Evolutionary conservation across 2,797 vertebrate species (phyloP), one percentile per base, ranked within the genome.

Genomic region (Gallirallus australis): DNA sequence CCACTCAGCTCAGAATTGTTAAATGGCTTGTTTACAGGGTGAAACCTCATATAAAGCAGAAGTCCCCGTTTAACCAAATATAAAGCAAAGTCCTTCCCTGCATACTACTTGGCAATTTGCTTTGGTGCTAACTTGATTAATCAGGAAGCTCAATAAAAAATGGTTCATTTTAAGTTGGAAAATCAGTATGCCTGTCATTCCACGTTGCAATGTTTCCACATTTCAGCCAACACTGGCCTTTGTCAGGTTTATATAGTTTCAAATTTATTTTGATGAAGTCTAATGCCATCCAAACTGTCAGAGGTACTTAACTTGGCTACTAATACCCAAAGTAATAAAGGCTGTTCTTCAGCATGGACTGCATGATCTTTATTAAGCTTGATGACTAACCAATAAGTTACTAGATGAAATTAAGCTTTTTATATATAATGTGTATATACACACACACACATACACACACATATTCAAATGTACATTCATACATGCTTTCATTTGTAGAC

Each of bases 41-140:
- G 42, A 95, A 96, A 88, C 7, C 12, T 87, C 79, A 94, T 57
- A 60, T 53, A 85, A 93, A 95, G 31, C 86, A 92, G 71, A 93
- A 86, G 31, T 70, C 30, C 15, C 12, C 84, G 16, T 64, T 85
- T 82, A 78, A 31, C 27, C 48, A 86, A 82, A 80, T 76, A 57
- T 14, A 85, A 91, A 86, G 5, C 7, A 66, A 60, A 77, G 7
- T 52, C 8, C 63, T 68, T 15, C 23, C 18, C 15, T 81, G 39
- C 17, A 53, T 72, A 50, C 42, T 85, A 27, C 52, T 66, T 77
- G 30, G 30, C 14, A 85, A 69, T 65, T 77, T 87, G 12, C 25
- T 82, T 83, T 66, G 48, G 15, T 71, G 72, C 8, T 84, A 79
- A 52, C 30, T 77, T 79, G 23, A 47, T 87, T 90, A 84, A 89